Evolutionary conservation across 2,888 invertebrate species (phyloP).

Genomic region (Folsomia candida): DNA sequence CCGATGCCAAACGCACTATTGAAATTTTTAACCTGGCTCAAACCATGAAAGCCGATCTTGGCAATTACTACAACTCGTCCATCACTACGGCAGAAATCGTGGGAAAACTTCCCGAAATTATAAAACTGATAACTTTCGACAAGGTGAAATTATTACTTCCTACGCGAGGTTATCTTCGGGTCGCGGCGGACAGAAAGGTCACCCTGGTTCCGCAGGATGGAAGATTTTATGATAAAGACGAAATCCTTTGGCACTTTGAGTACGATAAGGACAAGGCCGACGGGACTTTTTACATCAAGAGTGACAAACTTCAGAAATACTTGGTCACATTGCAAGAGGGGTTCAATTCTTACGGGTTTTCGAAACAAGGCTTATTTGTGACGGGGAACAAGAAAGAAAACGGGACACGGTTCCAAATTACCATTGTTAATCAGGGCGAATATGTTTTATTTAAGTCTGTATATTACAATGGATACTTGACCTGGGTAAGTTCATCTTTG

Average conservation of each 20-base stretch:
- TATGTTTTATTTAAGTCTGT: constrained; percentile 30
- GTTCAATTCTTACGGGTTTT: constrained; percentile 41
- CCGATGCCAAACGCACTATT: constrained; percentile 25
- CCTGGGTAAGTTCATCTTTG: neutral
- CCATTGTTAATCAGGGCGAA: constrained; percentile 31
- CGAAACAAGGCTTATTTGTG: constrained; percentile 35
- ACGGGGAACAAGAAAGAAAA: constrained; percentile 38
- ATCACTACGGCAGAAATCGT: constrained; percentile 36
- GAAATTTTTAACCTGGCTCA: constrained; percentile 38
- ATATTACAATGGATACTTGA: constrained; percentile 32
- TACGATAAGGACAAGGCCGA: constrained; percentile 42
- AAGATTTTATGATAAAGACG: constrained; percentile 36
- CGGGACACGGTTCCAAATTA: constrained; percentile 36
- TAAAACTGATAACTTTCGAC: constrained; percentile 36
- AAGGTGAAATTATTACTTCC: constrained; percentile 33
- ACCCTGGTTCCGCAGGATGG: constrained; percentile 35
- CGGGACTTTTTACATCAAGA: constrained; percentile 38
- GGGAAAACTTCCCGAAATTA: constrained; percentile 29
- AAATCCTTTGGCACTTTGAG: constrained; percentile 38
- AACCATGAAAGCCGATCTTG: constrained; percentile 38
- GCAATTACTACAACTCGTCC: constrained; percentile 30
- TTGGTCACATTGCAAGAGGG: constrained; percentile 41
- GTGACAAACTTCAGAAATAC: constrained; percentile 39
- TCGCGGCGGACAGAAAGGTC: constrained; percentile 34
- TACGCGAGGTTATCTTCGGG: constrained; percentile 32